Percentiles rank a stretch among this genome's conserved stretches.
Conservation (phyloP, 2,888 invertebrate species). For the Ormyrus thymus region DNA sequence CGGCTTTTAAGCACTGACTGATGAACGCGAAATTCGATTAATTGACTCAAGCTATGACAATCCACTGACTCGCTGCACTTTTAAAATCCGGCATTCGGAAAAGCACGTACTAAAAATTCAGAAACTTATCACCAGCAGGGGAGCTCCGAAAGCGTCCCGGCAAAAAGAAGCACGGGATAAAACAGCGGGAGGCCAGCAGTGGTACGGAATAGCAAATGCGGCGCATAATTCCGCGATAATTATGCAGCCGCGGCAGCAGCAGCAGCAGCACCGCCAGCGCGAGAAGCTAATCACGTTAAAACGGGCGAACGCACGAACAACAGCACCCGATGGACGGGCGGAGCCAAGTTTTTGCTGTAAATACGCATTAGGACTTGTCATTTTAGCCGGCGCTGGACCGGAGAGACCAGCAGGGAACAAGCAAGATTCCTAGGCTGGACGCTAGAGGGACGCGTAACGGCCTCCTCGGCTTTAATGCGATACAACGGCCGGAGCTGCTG, state of each 20-base stretch:
- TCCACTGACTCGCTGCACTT: too few species aligned
- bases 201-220: not conserved
- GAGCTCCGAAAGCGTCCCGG: too few species aligned
- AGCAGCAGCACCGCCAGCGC: not conserved
- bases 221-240: slow-evolving; percentile 42
- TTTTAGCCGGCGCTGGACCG: slow-evolving; percentile 45
- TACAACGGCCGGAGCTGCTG: slow-evolving; percentile 61
- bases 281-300: slow-evolving; percentile 49
- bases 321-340: slow-evolving; percentile 50
- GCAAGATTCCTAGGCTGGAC: slow-evolving; percentile 32
- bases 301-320: slow-evolving; percentile 42
- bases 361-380: slow-evolving; percentile 70
- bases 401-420: slow-evolving; percentile 44
- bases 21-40: too few species aligned
- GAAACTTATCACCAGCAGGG: too few species aligned
- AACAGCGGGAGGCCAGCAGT: not conserved
- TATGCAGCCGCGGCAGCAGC: slow-evolving; percentile 18
- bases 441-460: too few species aligned
- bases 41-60: too few species aligned
- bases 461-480: slow-evolving; percentile 69
- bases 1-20: too few species aligned
- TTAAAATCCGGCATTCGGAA: too few species aligned
- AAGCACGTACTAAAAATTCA: too few species aligned
- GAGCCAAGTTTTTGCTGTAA: slow-evolving; percentile 70
- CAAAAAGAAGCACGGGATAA: not conserved